Base-by-base conservation (phyloP, 64 coral and sea anemone species). In the Stichodactyla mertensii region DNA sequence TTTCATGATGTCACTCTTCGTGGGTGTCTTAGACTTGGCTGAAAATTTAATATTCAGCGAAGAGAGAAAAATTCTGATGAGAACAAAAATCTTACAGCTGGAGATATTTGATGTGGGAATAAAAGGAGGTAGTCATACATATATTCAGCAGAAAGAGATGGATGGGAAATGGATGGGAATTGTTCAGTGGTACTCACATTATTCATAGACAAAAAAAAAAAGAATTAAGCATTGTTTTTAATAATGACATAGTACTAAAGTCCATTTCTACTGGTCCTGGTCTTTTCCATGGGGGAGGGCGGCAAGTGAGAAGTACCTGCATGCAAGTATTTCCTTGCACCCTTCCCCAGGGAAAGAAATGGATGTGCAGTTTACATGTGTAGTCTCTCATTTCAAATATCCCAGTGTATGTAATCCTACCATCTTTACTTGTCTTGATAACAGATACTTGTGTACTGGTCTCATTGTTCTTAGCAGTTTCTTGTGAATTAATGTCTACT, bases 401-500 rank as follows among this genome's bases (percentile, higher is more conserved):
- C 36, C 36, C 36, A 45, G 36, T 45, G 36, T 45, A 45, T 45
- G 1, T 45, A 45, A 45, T 45, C 36, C 3, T 81, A 81, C 78
- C 78, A 53, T 81, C 78, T 53, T 81, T 52, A 20, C 78, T 81
- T 23, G 36, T 81, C 53, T 81, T 81, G 36, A 81, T 81, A 0
- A 81, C 78, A 81, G 78, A 81, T 22, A 81, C 78, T 81, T 54
- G 78, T 18, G 36, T 81, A 81, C 78, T 81, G 78, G 78, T 81
- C 26, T 74, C 69, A 54, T 15, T 81, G 6, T 52, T 28, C 53
- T 81, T 81, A 4, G 4, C 51, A 53, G 36, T 31, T 81, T 6
- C 78, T 53, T 52, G 78, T 54, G 52, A 0, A 51, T 9, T 81
- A 7, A 22, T 27, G 18, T 85, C 83, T 36, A 57, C 12, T 57